Conservation (phyloP, 2,797 vertebrate species). For the Gorsachius magnificus region DNA sequence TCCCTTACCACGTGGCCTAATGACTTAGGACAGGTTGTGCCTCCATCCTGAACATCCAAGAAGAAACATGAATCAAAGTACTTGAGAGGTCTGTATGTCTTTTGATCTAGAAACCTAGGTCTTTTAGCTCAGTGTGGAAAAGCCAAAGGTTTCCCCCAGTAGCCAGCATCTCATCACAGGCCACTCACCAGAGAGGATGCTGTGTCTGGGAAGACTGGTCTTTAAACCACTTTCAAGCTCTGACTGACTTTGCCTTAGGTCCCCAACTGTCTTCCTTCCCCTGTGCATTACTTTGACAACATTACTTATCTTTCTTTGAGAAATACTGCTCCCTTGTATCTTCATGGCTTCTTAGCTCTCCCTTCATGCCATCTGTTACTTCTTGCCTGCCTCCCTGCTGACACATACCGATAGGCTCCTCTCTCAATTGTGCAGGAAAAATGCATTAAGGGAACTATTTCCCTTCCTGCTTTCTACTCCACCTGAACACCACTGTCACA, state of each 20-base stretch:
- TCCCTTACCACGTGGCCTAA: neutral
- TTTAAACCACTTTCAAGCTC: neutral
- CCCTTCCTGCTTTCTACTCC: neutral
- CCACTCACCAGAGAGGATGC: neutral
- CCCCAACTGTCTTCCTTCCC: neutral
- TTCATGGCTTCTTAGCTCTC: neutral
- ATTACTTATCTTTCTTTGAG: neutral
- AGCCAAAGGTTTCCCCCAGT: neutral
- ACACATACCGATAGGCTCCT: neutral
- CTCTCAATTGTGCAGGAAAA: neutral
- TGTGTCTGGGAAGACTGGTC: neutral
- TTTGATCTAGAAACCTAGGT: neutral
- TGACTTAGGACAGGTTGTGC: neutral
- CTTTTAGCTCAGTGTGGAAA: neutral
- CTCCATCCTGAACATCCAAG: neutral
- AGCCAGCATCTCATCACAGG: neutral
- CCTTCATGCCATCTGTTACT: neutral
- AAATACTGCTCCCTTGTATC: neutral
- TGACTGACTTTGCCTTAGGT: neutral
- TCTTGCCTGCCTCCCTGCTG: neutral
- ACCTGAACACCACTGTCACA: neutral
- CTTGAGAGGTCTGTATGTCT: neutral
- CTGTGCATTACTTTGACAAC: neutral
- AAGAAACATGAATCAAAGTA: neutral
- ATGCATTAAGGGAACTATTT: neutral